Percentiles rank a stretch among this genome's conserved stretches.
These are phyloP conservation scores for Sipha flava DNA, from an alignment of 1,140 invertebrate species.

Conservation along the genomic window DNA sequence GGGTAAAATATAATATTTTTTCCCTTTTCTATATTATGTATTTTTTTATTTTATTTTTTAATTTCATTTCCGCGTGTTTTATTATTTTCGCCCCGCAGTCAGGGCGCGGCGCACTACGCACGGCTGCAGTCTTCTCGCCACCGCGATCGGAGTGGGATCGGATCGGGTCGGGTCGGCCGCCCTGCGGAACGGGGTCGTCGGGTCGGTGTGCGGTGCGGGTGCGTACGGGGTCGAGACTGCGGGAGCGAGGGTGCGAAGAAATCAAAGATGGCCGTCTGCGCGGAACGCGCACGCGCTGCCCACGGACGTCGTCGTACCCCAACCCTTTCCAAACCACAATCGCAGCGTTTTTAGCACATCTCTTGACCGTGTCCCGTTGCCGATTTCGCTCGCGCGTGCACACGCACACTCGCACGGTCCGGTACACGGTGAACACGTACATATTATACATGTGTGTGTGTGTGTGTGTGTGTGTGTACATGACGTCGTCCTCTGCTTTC, in stretches of 20 bases:
- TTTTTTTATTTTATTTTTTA: background rate
- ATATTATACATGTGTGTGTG: no score
- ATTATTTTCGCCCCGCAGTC: no score
- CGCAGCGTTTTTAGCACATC: background rate
- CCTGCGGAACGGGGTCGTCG: background rate
- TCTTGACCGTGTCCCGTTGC: background rate
- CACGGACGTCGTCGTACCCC: background rate
- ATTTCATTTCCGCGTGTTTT: background rate
- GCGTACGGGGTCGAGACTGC: background rate
- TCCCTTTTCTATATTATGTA: background rate
- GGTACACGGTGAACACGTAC: no score
- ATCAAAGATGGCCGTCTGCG: conserved; percentile 24
- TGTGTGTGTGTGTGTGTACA: no score
- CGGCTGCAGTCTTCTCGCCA: no score
- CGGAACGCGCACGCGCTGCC: background rate
- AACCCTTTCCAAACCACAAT: background rate
- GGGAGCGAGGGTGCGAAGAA: background rate
- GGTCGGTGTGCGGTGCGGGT: no score
- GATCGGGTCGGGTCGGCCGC: background rate
- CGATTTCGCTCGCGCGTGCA: background rate
- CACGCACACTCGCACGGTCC: no score
- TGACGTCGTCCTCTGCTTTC: no score
- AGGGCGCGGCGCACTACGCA: no score
- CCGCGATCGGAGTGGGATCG: no score
- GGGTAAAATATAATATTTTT: background rate